phyloP scores from a whole-genome alignment of 2,113 vertebrate genomes.

The Mobula birostris region DNA sequence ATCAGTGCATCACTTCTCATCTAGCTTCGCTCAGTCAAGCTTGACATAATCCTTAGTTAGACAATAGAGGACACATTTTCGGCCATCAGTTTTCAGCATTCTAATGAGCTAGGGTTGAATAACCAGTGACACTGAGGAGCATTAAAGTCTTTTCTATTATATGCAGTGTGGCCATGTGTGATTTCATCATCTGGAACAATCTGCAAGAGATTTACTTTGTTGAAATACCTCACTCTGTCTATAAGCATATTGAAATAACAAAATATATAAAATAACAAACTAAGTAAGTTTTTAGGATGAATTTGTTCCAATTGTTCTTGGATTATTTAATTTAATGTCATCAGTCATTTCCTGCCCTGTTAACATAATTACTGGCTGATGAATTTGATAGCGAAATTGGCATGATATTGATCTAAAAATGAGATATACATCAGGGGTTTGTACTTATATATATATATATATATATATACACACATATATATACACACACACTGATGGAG shows the following conservation, averaged over 20 bases:
- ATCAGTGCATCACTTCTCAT: not conserved
- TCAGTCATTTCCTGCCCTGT: not conserved
- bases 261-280: not conserved
- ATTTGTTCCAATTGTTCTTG: not conserved
- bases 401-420: not conserved
- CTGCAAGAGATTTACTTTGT: not conserved
- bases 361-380: not conserved
- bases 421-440: no score
- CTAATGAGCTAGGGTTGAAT: not conserved
- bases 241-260: not conserved
- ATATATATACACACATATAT: no score
- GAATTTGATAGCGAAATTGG: not conserved
- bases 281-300: not conserved
- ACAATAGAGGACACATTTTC: slow-evolving; percentile 10
- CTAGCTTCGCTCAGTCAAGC: not conserved
- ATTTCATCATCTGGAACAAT: not conserved
- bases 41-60: not conserved
- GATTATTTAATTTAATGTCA: not conserved
- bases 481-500: no score
- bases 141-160: not conserved
- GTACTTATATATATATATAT: not conserved
- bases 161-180: not conserved
- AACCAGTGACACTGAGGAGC: not conserved
- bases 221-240: not conserved
- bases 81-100: slow-evolving; percentile 15